Percentiles rank a stretch among this genome's conserved stretches.
phyloP scores from a whole-genome alignment of 2,113 vertebrate species.

The Gymnocephalus cernua region DNA sequence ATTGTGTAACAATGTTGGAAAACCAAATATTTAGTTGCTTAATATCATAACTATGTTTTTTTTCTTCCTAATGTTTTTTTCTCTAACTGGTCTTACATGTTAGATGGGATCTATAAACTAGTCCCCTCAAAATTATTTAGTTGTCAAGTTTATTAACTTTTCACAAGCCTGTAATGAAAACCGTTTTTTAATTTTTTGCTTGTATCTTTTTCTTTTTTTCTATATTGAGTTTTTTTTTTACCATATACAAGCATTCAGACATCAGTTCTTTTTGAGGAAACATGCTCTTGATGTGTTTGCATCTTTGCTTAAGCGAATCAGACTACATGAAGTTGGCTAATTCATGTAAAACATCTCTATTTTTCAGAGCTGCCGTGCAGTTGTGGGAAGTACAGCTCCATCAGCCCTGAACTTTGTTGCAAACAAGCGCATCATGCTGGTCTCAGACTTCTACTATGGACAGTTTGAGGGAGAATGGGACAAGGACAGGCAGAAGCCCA shows the following conservation, averaged over 20 bases:
- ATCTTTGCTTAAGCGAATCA: background rate
- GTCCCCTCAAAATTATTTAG: background rate
- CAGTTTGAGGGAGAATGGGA: constrained; percentile 89
- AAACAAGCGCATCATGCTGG: constrained; percentile 97
- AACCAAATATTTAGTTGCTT: background rate
- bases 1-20: background rate
- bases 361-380: constrained; percentile 88
- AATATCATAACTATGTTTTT: background rate
- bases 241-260: background rate
- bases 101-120: background rate
- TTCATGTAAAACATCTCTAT: constrained; percentile 12
- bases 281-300: background rate
- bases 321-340: background rate
- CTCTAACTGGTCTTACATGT: background rate
- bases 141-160: too few species aligned
- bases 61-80: background rate
- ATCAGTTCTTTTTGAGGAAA: background rate
- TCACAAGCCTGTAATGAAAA: too few species aligned
- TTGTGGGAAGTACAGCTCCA: constrained; percentile 80
- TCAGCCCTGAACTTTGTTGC: constrained; percentile 71
- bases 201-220: too few species aligned
- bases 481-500: constrained; percentile 87
- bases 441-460: constrained; percentile 98
- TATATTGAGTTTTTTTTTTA: too few species aligned
- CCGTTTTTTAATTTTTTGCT: too few species aligned